A percentile compares a stretch with the other conserved stretches of the same genome.
Evolutionary conservation across 1,140 invertebrate species (phyloP).

Genomic region (Macrocentrus cingulum): DNA sequence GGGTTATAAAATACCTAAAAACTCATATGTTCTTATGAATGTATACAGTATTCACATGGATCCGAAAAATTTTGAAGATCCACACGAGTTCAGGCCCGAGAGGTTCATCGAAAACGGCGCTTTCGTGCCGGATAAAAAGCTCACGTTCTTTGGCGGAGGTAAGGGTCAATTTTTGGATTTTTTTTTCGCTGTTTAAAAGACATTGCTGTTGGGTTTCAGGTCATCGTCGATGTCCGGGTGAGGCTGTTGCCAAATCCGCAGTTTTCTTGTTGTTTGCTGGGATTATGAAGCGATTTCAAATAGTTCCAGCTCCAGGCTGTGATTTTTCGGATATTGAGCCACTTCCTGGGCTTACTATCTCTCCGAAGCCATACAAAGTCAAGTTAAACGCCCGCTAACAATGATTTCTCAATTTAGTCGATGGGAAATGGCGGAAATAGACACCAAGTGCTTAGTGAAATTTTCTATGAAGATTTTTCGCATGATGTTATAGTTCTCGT

Average conservation of each 20-base stretch:
- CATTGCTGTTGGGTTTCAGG: too few relatives aligned
- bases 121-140: conserved; percentile 53
- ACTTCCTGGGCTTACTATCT: conserved; percentile 42
- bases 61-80: conserved; percentile 66
- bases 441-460: too few relatives aligned
- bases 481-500: too few relatives aligned
- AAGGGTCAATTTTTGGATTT: conserved; percentile 32
- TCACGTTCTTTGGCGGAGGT: conserved; percentile 73
- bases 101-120: conserved; percentile 62
- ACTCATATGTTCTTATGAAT: conserved; percentile 67
- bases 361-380: conserved; percentile 53
- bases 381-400: too few relatives aligned
- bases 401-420: too few relatives aligned
- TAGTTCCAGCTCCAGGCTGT: conserved; percentile 46
- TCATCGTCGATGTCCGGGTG: conserved; percentile 74
- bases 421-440: too few relatives aligned
- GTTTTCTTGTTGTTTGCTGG: conserved; percentile 73
- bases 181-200: conserved; percentile 24
- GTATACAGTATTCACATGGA: conserved; percentile 68
- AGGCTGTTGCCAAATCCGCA: conserved; percentile 71
- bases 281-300: conserved; percentile 63
- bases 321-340: conserved; percentile 36
- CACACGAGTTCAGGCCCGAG: conserved; percentile 72
- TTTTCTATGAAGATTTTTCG: too few relatives aligned
- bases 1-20: conserved; percentile 69